Conservation (phyloP, 2,797 vertebrate genomes). For the Champsocephalus esox region DNA sequence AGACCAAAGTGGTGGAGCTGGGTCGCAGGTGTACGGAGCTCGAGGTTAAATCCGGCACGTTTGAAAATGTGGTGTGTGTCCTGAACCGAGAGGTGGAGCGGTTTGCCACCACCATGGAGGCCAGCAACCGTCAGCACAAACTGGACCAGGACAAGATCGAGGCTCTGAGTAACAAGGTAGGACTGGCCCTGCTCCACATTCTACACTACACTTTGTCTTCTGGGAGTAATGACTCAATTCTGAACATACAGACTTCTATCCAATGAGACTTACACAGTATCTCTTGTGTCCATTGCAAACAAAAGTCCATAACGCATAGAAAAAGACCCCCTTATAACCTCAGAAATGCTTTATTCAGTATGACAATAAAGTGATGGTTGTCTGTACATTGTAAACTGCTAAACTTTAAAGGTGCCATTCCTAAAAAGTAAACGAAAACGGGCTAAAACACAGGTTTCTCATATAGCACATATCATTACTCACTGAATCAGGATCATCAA, state of each 20-base stretch:
- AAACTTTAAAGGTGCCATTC: neutral
- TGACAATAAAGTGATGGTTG: neutral
- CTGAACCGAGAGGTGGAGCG: conserved; percentile 95
- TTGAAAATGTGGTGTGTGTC: conserved; percentile 97
- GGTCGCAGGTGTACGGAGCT: conserved; percentile 88
- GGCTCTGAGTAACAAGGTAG: conserved; percentile 91
- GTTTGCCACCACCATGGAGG: conserved; percentile 91
- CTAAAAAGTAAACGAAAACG: neutral
- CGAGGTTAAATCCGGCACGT: conserved; percentile 91
- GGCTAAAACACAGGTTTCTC: neutral
- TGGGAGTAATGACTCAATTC: neutral
- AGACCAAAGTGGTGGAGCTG: conserved; percentile 86
- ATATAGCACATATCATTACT: neutral
- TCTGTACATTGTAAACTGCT: neutral
- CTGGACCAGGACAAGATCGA: conserved; percentile 96
- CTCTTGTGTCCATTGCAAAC: neutral
- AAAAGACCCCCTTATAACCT: too few relatives aligned
- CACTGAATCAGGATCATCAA: neutral
- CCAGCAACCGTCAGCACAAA: conserved; percentile 92
- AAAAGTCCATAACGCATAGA: neutral
- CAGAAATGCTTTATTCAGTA: neutral
- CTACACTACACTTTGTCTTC: too few relatives aligned
- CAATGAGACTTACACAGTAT: neutral
- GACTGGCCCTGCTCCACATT: neutral
- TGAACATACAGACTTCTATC: neutral